Evolutionary conservation across 1,140 invertebrate species (phyloP).

Genomic region (Drosophila trapezifrons): DNA sequence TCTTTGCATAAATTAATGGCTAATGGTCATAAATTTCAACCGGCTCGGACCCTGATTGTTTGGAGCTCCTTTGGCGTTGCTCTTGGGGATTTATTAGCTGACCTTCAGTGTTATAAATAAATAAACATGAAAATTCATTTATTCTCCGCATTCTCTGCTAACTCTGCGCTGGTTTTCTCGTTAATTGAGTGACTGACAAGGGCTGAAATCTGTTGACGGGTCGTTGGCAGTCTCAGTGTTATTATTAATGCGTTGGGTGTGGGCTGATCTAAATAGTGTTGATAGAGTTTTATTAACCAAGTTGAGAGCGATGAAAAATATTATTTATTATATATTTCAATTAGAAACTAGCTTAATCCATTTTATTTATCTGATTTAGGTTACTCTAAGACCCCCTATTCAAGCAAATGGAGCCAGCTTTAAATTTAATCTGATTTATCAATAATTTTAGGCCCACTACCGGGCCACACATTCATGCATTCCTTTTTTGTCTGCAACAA

Average conservation of each 20-base stretch:
- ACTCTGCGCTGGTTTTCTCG: conserved; percentile 13
- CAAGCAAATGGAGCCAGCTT: neutral
- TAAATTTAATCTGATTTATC: conserved; percentile 42
- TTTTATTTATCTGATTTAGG: neutral
- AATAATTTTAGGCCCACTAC: neutral
- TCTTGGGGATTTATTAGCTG: conserved; percentile 61
- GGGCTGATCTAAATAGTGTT: conserved; percentile 1
- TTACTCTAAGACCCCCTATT: neutral
- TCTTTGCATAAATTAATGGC: conserved; percentile 73
- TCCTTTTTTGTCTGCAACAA: conserved; percentile 19
- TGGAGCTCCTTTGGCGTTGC: conserved; percentile 31
- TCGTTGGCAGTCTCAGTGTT: conserved; percentile 7
- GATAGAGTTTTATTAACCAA: neutral
- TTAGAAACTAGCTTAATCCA: neutral
- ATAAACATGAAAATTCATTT: conserved; percentile 29
- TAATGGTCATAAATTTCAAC: conserved; percentile 69
- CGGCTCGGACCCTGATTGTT: conserved; percentile 19
- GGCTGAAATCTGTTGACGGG: conserved; percentile 11
- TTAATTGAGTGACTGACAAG: conserved; percentile 28
- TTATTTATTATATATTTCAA: neutral
- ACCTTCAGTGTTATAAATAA: conserved; percentile 68
- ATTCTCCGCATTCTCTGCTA: conserved; percentile 1
- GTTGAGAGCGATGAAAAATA: neutral
- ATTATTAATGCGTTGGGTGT: conserved; percentile 5
- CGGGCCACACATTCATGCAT: neutral